Evolutionary conservation across 2,113 vertebrate species (phyloP), one percentile per base, ranked within the genome.

Genomic region (Pagrus major): DNA sequence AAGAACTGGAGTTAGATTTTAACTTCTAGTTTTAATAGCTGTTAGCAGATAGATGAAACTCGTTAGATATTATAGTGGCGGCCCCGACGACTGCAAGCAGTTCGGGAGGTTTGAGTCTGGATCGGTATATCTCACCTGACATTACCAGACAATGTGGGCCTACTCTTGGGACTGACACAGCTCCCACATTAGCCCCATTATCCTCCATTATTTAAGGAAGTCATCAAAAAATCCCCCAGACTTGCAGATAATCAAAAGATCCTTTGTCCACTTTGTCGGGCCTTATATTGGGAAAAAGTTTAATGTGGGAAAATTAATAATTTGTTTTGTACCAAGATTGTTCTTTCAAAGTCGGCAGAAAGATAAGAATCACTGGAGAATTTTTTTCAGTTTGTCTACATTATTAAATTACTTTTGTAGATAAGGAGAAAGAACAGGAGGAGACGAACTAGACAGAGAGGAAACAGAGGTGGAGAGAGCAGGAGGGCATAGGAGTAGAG

Each of bases 381-480:
- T 9, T 9, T 68, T 6, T 41, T 51, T 46, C 7, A 9, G 11
- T 68, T 10, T 41, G 29, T 46, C 10, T 27, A n/a, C 23, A 55
- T 18, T 37, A 47, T 66, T n/a, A 46, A 49, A 51, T 33, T n/a
- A 42, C 56, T 70, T 61, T 21, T 37, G 20, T 16, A 47, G 69
- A 78, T 58, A 69, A 54, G 67, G 29, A 74, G 42, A 35, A 54
- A 33, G 27, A 49, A 56, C 7, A 31, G 29, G 46, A 61, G 21
- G 52, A 69, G 68, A 47, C 20, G 69, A 54, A 72, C 29, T 25
- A 47, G 23, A 66, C 31, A 25, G 49, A 80, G 66, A 76, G 44
- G 58, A 51, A 67, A 56, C 27, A 29, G 31, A 71, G 64, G 69
- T 29, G 54, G 65, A 61, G 77, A 71, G 71, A 71, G 70, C 56